A percentile compares a stretch with the other conserved stretches of the same genome.
Conservation (phyloP, 2,888 invertebrate genomes). For the Actias luna region DNA sequence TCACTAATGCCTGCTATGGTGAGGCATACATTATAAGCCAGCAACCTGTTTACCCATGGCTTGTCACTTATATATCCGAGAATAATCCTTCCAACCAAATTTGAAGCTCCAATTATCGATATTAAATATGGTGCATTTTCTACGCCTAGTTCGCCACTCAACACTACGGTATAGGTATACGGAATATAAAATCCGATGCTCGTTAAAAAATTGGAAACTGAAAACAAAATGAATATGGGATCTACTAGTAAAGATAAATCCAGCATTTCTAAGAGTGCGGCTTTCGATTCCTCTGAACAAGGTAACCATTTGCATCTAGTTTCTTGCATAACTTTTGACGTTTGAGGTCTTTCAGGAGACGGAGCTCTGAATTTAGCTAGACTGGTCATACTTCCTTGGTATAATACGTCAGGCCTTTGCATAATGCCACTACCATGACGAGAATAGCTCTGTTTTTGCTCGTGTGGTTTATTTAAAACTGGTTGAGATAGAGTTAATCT, state of each 20-base stretch:
- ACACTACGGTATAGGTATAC: conserved; percentile 91
- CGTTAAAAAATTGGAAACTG: conserved; percentile 96
- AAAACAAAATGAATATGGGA: conserved; percentile 93
- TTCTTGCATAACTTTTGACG: conserved; percentile 64
- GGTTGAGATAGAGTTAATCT: conserved; percentile 88
- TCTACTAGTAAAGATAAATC: conserved; percentile 92
- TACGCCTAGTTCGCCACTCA: conserved; percentile 85
- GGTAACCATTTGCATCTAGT: conserved; percentile 82
- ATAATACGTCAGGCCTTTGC: conserved; percentile 93
- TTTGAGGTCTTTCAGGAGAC: conserved; percentile 68
- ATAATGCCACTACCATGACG: conserved; percentile 88
- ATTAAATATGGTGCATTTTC: conserved; percentile 86
- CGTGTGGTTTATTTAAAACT: conserved; percentile 77
- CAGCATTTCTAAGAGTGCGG: conserved; percentile 90
- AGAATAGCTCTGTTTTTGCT: conserved; percentile 54
- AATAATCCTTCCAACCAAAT: conserved; percentile 93
- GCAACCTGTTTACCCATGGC: conserved; percentile 94
- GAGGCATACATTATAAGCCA: conserved; percentile 94
- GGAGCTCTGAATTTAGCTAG: conserved; percentile 79
- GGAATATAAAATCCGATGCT: conserved; percentile 97
- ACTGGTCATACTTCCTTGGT: conserved; percentile 88
- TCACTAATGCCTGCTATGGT: conserved; percentile 93
- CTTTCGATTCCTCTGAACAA: conserved; percentile 86
- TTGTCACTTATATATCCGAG: conserved; percentile 94
- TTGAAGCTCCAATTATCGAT: conserved; percentile 92